Evolutionary conservation across 2,888 invertebrate species (phyloP), one percentile per base, ranked within the genome.

Genomic region (Dasysyrphus albostriatus): DNA sequence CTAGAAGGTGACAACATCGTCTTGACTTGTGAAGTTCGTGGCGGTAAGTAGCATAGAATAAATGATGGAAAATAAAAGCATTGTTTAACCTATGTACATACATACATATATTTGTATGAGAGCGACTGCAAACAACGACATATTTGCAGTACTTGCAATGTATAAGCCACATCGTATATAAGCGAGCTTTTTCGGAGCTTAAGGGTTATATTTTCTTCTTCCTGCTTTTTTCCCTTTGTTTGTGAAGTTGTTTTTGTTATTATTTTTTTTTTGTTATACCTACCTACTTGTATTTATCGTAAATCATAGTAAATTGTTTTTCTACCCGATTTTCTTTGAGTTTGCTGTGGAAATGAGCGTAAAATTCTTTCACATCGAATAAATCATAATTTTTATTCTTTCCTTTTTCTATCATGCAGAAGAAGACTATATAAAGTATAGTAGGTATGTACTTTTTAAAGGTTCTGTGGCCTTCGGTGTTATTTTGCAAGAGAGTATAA

Each of bases 11-110:
- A 96, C 87, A 96, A 96, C 89, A 94, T 98, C 89, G 95, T 96
- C 44, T 93, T 98, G 85, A 96, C 96, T 88, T 98, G 98, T 91
- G 96, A 97, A 94, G 98, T 97, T 82, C 94, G 96, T 90, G 97
- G 97, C 89, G 98, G 98, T 98, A 94, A 96, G 95, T 93, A 88
- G 89, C 42, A 29, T 58, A 34, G 56, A 51, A 76, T 44, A 79
- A 69, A 51, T 67, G 32, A 69, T 51, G 69, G 54, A 69, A 65
- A 49, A 75, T 65, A 49, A 59, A 42, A 69, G 49, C 63, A 69
- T 39, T 37, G 63, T 42, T 54, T 65, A 65, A 42, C 39, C n/a
- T n/a, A n/a, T 2, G 24, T 24, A 24, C 24, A 24, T 24, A 24
- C 24, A 24, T 24, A 3, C n/a, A n/a, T n/a, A n/a, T n/a, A n/a